Percentiles rank a stretch among this genome's conserved stretches.
phyloP scores from a whole-genome alignment of 2,888 invertebrate genomes.

The Germaria angustata region DNA sequence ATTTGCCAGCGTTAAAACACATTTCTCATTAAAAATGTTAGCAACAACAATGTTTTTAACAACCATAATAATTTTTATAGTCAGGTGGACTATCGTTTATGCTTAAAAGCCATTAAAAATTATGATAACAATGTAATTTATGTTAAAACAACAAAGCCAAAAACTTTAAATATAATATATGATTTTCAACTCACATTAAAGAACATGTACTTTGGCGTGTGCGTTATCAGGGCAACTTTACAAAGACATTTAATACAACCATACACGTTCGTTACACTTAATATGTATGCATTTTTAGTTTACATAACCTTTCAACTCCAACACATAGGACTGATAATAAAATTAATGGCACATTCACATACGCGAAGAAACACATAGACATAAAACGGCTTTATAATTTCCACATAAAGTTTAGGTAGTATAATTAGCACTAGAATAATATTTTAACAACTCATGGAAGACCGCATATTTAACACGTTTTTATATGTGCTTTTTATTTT shows the following conservation, averaged over 20 bases:
- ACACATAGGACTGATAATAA: neutral
- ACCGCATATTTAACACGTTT: neutral
- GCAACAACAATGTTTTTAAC: neutral
- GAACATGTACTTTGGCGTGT: neutral
- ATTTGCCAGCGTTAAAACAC: no score
- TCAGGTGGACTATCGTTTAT: conserved; percentile 23
- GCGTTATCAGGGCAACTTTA: neutral
- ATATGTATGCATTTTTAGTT: conserved; percentile 27
- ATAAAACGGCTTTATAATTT: neutral
- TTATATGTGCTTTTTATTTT: neutral
- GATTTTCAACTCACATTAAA: conserved; percentile 31
- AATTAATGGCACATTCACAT: neutral
- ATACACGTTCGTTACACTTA: neutral
- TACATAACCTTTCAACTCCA: conserved; percentile 31
- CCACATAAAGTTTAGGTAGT: conserved; percentile 25
- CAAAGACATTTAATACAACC: neutral
- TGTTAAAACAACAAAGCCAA: conserved; percentile 1
- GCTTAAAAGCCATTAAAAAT: conserved; percentile 52
- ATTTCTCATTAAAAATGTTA: no score
- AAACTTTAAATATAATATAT: neutral
- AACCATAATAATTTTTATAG: conserved; percentile 25
- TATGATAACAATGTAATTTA: conserved; percentile 52
- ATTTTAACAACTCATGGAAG: neutral
- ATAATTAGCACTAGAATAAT: neutral
- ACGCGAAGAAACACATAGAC: neutral